These are phyloP conservation scores for Whitmania pigra DNA, from an alignment of 1,140 invertebrate genomes.

Conservation along the genomic window DNA sequence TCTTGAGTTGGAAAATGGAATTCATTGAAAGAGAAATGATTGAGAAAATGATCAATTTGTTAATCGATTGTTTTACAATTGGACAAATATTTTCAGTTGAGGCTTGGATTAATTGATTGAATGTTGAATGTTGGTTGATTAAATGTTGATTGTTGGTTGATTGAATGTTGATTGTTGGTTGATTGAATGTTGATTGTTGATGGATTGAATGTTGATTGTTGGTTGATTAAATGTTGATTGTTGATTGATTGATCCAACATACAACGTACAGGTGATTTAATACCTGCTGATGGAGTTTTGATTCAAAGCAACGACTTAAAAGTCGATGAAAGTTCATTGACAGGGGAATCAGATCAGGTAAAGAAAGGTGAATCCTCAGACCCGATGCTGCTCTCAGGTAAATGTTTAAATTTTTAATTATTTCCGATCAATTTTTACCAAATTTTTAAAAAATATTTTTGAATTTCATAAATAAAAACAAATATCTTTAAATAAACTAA, in stretches of 20 bases:
- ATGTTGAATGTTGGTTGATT: no score
- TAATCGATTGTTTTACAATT: no score
- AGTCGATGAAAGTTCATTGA: slow-evolving; percentile 93
- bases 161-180: no score
- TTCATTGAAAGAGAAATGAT: no score
- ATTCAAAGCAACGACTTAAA: slow-evolving; percentile 99
- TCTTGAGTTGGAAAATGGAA: no score
- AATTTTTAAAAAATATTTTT: not conserved
- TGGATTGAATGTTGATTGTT: slow-evolving; percentile 2
- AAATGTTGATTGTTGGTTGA: no score
- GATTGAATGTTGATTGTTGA: no score
- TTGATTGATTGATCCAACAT: not conserved
- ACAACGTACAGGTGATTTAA: slow-evolving; percentile 57
- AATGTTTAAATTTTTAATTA: slow-evolving; percentile 14
- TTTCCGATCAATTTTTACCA: not conserved
- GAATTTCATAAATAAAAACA: no score
- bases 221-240: slow-evolving; percentile 15
- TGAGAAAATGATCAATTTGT: no score
- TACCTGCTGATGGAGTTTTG: slow-evolving; percentile 92
- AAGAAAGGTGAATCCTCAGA: slow-evolving; percentile 85
- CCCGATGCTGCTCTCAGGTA: slow-evolving; percentile 88
- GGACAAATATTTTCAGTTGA: no score
- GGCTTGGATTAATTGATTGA: no score
- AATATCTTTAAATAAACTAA: no score
- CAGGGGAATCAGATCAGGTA: slow-evolving; percentile 97